Evolutionary conservation across 2,888 invertebrate species (phyloP), one percentile per base, ranked within the genome.

Genomic region (Muschampia plurimacula): DNA sequence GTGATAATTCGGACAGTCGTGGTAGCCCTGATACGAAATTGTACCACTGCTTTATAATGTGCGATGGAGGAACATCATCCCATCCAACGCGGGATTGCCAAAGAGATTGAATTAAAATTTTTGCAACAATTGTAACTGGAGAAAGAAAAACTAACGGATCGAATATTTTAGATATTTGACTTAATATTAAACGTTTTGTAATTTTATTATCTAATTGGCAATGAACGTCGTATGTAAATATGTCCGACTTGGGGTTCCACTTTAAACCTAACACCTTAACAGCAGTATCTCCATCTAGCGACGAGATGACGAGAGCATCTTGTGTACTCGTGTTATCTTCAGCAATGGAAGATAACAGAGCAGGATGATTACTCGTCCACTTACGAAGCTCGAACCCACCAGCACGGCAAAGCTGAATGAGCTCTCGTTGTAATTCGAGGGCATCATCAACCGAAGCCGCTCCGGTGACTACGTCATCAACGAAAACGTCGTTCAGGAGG

Each of bases 371-470:
- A 7, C 41, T 41, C 41, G 44, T 41, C 64, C 64, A 64, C 28
- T 64, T 64, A 6, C 64, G 64, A 12, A 64, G 64, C 44, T 64
- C 64, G 41, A 64, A 64, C 13, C 64, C 64, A 41, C 64, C 64
- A 12, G 39, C 41, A 9, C 46, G 64, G 15, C 39, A 41, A 0
- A 64, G 64, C 22, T 41, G n/a, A 22, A 64, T 64, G n/a, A 64
- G 28, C 15, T 64, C 41, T 41, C 22, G 39, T 32, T 64, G 64
- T 44, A 64, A 64, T 41, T 41, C 46, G 22, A 41, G n/a, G 1
- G 64, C 64, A 5, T 39, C 41, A 22, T 32, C 64, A 32, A 59
- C 59, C 10, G 59, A 32, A 13, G 28, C 32, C 13, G 59, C 59
- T 13, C 59, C 59, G 4, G 59, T 32, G 4, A 59, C 28, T 13